These are phyloP conservation scores for Atractosteus spatula DNA, from an alignment of 2,113 vertebrate genomes.

Conservation along the genomic window DNA sequence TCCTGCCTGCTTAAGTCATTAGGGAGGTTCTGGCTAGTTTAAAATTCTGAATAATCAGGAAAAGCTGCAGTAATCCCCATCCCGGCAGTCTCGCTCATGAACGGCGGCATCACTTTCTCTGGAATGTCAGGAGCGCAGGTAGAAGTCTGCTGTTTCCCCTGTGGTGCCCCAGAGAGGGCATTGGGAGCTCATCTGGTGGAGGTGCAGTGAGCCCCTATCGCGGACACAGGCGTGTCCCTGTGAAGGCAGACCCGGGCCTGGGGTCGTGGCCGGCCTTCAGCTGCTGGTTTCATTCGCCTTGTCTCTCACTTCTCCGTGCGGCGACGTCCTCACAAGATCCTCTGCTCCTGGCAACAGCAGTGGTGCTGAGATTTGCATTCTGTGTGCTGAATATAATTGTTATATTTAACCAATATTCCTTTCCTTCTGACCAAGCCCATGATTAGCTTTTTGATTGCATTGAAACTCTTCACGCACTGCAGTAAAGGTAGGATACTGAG, in stretches of 20 bases:
- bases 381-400: too few relatives aligned
- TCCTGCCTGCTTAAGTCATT: slow-evolving; percentile 55
- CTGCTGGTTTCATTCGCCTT: background rate
- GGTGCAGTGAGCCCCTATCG: slow-evolving; percentile 4
- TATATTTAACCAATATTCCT: too few relatives aligned
- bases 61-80: slow-evolving; percentile 63
- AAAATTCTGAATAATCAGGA: slow-evolving; percentile 58
- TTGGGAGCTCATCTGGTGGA: slow-evolving; percentile 11
- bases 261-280: background rate
- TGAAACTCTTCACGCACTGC: too few relatives aligned
- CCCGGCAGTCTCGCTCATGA: slow-evolving; percentile 42
- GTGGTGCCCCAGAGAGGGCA: slow-evolving; percentile 12
- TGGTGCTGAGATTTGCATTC: too few relatives aligned
- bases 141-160: slow-evolving; percentile 22
- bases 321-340: too few relatives aligned
- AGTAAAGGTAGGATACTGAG: too few relatives aligned
- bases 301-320: background rate
- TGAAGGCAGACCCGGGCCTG: background rate
- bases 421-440: too few relatives aligned
- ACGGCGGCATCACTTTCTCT: slow-evolving; percentile 34
- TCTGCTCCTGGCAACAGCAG: too few relatives aligned
- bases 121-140: slow-evolving; percentile 37
- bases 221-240: background rate
- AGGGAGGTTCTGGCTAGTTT: slow-evolving; percentile 60
- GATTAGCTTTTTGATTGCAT: too few relatives aligned